These are phyloP conservation scores for Ryuthela nishihirai DNA, from an alignment of 2,888 invertebrate species.

Conservation along the genomic window DNA sequence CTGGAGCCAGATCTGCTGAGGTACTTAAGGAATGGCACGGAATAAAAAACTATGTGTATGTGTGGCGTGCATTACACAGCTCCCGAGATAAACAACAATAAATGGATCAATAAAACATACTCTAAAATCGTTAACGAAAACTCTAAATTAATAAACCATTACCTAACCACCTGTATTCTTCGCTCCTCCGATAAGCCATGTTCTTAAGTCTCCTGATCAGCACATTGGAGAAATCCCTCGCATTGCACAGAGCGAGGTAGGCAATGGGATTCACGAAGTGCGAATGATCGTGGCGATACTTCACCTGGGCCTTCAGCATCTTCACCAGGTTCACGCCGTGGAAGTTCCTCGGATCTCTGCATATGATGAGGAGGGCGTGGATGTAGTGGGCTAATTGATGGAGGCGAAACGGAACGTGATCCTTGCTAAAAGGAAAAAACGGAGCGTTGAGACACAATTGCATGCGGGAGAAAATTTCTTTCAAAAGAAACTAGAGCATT, in stretches of 20 bases:
- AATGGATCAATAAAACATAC: too few species aligned
- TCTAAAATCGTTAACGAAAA: too few species aligned
- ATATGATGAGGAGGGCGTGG: constrained; percentile 13
- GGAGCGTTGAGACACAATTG: too few species aligned
- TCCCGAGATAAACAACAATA: too few species aligned
- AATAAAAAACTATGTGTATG: too few species aligned
- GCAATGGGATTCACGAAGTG: constrained; percentile 19
- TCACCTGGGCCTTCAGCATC: constrained; percentile 7
- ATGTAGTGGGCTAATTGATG: constrained; percentile 20
- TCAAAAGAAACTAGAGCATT: too few species aligned
- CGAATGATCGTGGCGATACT: not conserved
- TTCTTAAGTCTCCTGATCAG: constrained; percentile 11
- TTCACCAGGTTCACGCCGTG: constrained; percentile 17
- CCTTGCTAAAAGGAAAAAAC: too few species aligned
- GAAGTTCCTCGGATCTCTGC: constrained; percentile 16
- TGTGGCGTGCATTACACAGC: too few species aligned
- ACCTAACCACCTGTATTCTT: constrained; percentile 29
- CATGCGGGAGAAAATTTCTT: too few species aligned
- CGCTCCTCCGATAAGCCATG: constrained; percentile 24
- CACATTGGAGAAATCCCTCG: constrained; percentile 4
- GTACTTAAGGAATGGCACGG: too few species aligned
- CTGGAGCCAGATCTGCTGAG: too few species aligned
- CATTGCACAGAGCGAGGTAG: constrained; percentile 24
- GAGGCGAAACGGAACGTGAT: constrained; percentile 10
- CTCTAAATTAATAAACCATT: too few species aligned